Evolutionary conservation across 2,797 vertebrate species (phyloP), one percentile per base, ranked within the genome.

Genomic region (Coracias cyanogaster): DNA sequence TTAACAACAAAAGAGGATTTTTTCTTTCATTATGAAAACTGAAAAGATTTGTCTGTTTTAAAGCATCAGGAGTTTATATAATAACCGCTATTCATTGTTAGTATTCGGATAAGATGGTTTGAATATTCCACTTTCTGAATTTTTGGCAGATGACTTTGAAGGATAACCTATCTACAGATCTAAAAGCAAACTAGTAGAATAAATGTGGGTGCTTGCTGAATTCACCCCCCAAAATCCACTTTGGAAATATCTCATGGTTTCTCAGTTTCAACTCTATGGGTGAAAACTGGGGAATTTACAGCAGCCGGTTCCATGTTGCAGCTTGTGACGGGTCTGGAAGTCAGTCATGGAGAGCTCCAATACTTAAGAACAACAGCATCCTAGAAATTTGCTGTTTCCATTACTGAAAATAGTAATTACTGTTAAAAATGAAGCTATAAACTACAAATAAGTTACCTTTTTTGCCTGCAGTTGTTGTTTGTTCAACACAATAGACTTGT

Each of bases 21-120:
- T 77, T 78, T 45, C 41, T 43, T 15, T 18, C 25, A 55, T 86
- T 17, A 39, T 13, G 62, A 87, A 92, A 94, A 21, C 48, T 84
- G 92, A 61, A 86, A 62, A 78, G 60, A 70, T 70, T 26, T 87
- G 13, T 91, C 31, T 88, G 13, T 81, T 92, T 92, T 88, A 91
- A 84, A 94, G 52, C 66, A 92, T 35, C 43, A 24, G 28, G 43
- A 62, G 55, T 94, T 85, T 83, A 35, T 74, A 15, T 89, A 55
- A 15, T 89, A 55, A 39, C 70, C 7, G 65, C 18, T 77, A 11
- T 31, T 93, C 6, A 46, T 61, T 74, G 10, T 78, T 90, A 60
- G 19, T 83, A 49, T 71, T 81, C 25, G 43, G 62, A 41, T 71
- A 76, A 55, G 45, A 24, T 41, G 25, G 29, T 76, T 86, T 51